Percentiles rank a stretch among this genome's conserved stretches.
Conservation (phyloP, 2,888 invertebrate genomes). For the Mechanitis mazaeus region DNA sequence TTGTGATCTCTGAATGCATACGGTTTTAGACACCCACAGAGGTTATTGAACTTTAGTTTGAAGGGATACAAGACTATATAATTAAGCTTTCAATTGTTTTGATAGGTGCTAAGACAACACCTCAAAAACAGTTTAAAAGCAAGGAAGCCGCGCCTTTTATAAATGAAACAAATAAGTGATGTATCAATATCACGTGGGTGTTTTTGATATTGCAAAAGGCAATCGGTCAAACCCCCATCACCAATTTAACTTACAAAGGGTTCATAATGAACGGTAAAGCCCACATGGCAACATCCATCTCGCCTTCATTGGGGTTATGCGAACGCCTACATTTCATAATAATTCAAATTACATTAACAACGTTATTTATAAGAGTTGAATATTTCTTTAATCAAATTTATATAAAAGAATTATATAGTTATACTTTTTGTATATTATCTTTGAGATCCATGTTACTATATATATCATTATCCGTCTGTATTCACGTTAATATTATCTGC, state of each 20-base stretch:
- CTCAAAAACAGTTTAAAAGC: slow-evolving; percentile 54
- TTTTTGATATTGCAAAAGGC: slow-evolving; percentile 62
- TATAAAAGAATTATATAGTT: no score
- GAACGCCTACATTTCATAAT: slow-evolving; percentile 27
- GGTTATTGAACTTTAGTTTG: slow-evolving; percentile 51
- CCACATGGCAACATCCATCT: slow-evolving; percentile 66
- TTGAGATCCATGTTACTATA: no score
- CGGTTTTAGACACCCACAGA: slow-evolving; percentile 38
- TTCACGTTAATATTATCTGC: no score
- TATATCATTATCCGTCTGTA: no score
- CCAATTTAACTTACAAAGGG: slow-evolving; percentile 69
- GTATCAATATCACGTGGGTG: slow-evolving; percentile 26
- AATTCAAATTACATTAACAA: slow-evolving; percentile 14
- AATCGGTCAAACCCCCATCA: slow-evolving; percentile 63
- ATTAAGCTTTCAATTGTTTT: slow-evolving; percentile 70
- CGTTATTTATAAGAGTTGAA: no score
- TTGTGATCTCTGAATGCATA: slow-evolving; percentile 37
- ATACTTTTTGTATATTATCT: no score
- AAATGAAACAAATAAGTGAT: background rate
- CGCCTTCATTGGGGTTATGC: slow-evolving; percentile 60
- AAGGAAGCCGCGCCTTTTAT: slow-evolving; percentile 41
- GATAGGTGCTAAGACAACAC: slow-evolving; percentile 56
- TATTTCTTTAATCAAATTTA: no score
- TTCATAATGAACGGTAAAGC: slow-evolving; percentile 61
- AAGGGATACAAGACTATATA: slow-evolving; percentile 53